Conservation (phyloP, 2,888 invertebrate species). For the Amitus sp. region DNA sequence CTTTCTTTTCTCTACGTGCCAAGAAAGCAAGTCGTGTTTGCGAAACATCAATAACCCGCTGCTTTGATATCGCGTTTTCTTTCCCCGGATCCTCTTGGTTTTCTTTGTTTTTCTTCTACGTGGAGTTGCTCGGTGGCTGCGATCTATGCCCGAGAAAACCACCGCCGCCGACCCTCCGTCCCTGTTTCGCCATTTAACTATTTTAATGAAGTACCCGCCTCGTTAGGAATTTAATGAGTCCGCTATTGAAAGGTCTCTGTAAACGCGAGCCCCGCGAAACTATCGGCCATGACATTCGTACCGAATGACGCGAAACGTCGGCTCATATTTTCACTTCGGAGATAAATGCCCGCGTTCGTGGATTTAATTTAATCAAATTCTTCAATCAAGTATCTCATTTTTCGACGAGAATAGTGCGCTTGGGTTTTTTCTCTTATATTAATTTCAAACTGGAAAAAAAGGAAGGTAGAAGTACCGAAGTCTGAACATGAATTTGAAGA, state of each 20-base stretch:
- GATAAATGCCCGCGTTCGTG: constrained; percentile 12
- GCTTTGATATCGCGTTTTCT: constrained; percentile 6
- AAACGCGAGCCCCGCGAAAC: constrained; percentile 30
- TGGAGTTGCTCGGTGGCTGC: not conserved
- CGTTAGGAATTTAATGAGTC: constrained; percentile 58
- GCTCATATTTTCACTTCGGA: constrained; percentile 10
- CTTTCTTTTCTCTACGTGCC: no score
- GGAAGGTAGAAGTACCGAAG: no score
- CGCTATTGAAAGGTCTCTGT: constrained; percentile 44
- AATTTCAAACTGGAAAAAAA: no score
- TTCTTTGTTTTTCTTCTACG: constrained; percentile 12
- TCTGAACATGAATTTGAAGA: no score
- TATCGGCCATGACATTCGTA: constrained; percentile 36
- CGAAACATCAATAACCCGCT: no score
- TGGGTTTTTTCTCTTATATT: no score
- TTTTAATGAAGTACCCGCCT: constrained; percentile 53
- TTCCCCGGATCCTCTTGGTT: constrained; percentile 5
- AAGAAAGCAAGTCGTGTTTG: no score
- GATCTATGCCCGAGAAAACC: constrained; percentile 11
- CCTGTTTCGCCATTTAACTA: constrained; percentile 48
- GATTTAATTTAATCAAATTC: constrained; percentile 26
- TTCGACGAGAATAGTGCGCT: no score
- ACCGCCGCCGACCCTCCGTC: constrained; percentile 15
- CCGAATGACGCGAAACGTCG: constrained; percentile 2
- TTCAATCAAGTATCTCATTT: no score